These are phyloP conservation scores for Casuarius casuarius DNA, from an alignment of 2,113 vertebrate genomes.

Conservation along the genomic window DNA sequence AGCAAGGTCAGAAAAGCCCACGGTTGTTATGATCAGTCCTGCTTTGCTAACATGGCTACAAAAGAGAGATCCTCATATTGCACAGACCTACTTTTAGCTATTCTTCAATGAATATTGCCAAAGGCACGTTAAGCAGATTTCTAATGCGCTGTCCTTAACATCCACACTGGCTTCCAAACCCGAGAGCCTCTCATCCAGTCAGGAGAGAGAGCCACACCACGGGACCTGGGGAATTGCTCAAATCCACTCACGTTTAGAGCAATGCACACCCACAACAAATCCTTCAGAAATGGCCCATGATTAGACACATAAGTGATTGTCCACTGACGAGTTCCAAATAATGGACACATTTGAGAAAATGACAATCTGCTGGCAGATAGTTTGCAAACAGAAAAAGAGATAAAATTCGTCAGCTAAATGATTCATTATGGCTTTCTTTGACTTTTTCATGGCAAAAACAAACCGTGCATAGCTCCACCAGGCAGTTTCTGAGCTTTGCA, in stretches of 20 bases:
- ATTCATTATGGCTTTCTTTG: conserved; percentile 47
- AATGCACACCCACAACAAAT: neutral
- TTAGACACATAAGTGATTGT: neutral
- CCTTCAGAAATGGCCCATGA: neutral
- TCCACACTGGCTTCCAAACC: neutral
- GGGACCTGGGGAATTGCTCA: neutral
- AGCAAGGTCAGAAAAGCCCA: neutral
- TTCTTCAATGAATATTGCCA: neutral
- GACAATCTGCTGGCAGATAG: conserved; percentile 25
- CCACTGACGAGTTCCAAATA: conserved; percentile 11
- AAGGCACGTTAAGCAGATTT: neutral
- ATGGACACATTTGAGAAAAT: conserved; percentile 21
- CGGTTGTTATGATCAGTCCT: neutral
- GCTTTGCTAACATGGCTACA: neutral
- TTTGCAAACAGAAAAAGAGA: conserved; percentile 38
- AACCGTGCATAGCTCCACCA: neutral
- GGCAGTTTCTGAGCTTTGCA: conserved; percentile 16
- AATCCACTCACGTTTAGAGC: neutral
- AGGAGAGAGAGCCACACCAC: neutral
- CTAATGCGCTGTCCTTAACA: neutral
- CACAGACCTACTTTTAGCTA: neutral
- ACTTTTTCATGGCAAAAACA: conserved; percentile 34
- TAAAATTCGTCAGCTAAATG: conserved; percentile 24
- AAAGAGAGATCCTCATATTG: rapidly evolving
- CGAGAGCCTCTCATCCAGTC: neutral